Base-by-base conservation (phyloP, 2,797 vertebrate genomes). In the Lagorchestes hirsutus region DNA sequence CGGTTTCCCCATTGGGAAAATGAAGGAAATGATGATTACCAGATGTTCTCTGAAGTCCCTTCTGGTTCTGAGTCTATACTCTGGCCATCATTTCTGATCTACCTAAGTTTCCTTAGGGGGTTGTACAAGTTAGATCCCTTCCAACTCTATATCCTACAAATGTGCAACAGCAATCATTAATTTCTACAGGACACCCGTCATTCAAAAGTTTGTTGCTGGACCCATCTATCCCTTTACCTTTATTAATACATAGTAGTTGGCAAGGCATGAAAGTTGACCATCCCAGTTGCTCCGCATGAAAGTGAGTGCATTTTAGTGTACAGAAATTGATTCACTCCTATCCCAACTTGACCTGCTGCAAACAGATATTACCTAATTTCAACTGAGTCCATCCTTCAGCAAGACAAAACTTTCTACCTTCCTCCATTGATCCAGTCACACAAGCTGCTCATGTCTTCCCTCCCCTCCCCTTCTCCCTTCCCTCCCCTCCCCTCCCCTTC, bases 171-270 rank as follows among this genome's bases (percentile, higher is more conserved):
- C 55, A 82, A 5, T 54, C 93, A 59, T n/a, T 58, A 90, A 96
- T 92, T 91, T 97, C 97, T 96, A 56, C 90, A 90, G 93, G 94
- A 82, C 40, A 46, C 40, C 74, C 95, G 29, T 74, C 92, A 97
- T 29, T 96, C 91, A 95, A 95, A 91, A 95, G 40, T 95, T 96
- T 97, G 92, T 96, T 96, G 67, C n/a, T 40, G 67, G n/a, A 94
- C 50, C 82, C 52, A 50, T 93, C 22, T 94, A 95, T 96, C 58
- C 96, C 95, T 96, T 96, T 94, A 97, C 92, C 91, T 97, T 96
- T 96, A 95, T 1, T 54, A 40, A 55, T 29, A 55, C 50, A 54
- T 55, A 93, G 27, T 0, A 46, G 22, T 46, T 82, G 40, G 40
- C 22, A 46, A 46, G 9, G 22, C 2, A 27, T 46, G 40, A 82